These are phyloP conservation scores for Sylvia atricapilla DNA, from an alignment of 2,113 vertebrate genomes.

Conservation along the genomic window DNA sequence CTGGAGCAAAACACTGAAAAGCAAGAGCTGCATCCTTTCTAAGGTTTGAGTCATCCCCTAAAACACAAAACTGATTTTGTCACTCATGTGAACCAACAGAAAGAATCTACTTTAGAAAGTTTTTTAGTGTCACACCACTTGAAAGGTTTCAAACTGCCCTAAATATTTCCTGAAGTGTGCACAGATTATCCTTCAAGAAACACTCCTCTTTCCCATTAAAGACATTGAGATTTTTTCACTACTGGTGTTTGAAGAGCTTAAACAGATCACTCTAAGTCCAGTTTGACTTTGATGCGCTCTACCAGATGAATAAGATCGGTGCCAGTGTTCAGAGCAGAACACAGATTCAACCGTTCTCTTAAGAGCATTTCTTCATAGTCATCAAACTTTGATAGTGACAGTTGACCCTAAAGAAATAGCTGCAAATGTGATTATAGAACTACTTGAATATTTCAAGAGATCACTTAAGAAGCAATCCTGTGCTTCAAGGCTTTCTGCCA, in stretches of 20 bases:
- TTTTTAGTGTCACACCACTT: background rate
- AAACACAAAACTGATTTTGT: background rate
- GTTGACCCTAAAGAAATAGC: background rate
- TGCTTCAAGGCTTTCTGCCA: background rate
- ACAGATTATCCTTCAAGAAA: background rate
- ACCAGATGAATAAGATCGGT: background rate
- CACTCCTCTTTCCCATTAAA: background rate
- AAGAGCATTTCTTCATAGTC: background rate
- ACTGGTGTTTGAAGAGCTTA: background rate
- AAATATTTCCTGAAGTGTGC: background rate
- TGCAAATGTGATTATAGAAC: background rate
- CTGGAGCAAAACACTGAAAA: background rate
- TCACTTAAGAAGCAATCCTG: background rate
- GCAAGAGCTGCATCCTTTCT: background rate
- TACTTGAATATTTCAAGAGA: background rate
- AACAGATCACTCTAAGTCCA: background rate
- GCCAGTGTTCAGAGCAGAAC: background rate
- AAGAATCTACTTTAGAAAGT: background rate
- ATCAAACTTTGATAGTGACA: background rate
- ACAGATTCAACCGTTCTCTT: background rate
- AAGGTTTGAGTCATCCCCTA: background rate
- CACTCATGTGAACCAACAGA: background rate
- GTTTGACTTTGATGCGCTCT: background rate
- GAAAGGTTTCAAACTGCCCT: background rate
- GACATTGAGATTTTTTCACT: background rate